Evolutionary conservation across 2,888 invertebrate species (phyloP), one percentile per base, ranked within the genome.

Genomic region (Chalcis sispes): DNA sequence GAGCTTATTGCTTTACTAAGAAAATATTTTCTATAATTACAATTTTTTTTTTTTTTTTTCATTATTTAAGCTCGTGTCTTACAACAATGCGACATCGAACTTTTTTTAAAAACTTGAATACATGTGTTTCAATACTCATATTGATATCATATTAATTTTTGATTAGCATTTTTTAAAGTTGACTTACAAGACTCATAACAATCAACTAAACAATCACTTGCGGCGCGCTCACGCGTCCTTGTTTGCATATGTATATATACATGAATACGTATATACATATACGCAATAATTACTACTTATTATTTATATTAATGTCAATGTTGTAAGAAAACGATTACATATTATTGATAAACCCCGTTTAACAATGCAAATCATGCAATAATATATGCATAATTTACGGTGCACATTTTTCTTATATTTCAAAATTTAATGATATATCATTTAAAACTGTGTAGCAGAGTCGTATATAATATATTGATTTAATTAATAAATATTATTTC

Each of bases 1-100:
- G 52, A 18, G 52, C 36, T 70, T 70, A 70, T 61, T 70, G 59
- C 61, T 70, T 36, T 13, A 40, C 50, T 70, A 70, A 25, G 59
- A 70, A 70, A 70, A 70, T 70, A 70, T 52, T 32, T 13, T 70
- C 40, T 70, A 36, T 59, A 42, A 58, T 46, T 20, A 46, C 58
- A 67, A 58, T 56, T 18, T 4, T 23, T 54, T 27, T 27, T 18
- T 42, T 27, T n/a, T 5, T 20, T 54, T 54, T 29, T 52, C 20
- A 56, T 42, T 52, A 65, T 48, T 69, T 69, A 18, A 58, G 42
- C 27, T 27, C 23, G 25, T 58, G n/a, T n/a, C n/a, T 32, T 32
- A 27, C 8, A n/a, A 23, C 59, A 50, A 61, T 52, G 13, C 10
- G 15, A 58, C 7, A 36, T n/a, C 23, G 23, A 48, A 59, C 20